phyloP scores from a whole-genome alignment of 2,113 vertebrate genomes.

The Sterrhoptilus dennistouni region DNA sequence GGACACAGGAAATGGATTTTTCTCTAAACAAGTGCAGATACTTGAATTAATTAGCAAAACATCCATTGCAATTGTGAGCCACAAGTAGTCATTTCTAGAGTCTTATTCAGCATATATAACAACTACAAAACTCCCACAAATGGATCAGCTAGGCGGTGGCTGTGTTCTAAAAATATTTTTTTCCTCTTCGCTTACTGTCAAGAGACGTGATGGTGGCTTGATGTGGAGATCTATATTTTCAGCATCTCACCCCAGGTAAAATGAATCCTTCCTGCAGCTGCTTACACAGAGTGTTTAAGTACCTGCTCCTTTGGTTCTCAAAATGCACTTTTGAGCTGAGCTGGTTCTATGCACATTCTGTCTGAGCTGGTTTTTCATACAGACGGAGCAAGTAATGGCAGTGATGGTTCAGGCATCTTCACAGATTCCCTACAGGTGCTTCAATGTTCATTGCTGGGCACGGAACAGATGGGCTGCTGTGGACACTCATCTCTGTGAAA shows the following conservation, averaged over 20 bases:
- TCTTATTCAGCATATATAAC: background rate
- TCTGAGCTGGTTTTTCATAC: background rate
- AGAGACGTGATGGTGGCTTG: background rate
- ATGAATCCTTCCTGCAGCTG: background rate
- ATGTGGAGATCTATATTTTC: background rate
- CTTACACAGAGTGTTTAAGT: background rate
- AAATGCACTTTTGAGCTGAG: background rate
- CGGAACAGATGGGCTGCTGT: background rate
- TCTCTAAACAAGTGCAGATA: background rate
- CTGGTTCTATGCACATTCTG: no score
- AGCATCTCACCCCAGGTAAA: background rate
- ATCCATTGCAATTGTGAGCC: background rate
- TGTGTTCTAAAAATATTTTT: background rate
- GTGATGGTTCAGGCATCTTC: background rate
- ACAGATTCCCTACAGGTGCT: rapidly evolving
- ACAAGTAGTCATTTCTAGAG: background rate
- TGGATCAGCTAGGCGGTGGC: background rate
- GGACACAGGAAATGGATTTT: background rate
- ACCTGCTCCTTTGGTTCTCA: background rate
- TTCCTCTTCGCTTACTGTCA: background rate
- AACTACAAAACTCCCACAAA: background rate
- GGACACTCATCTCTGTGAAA: background rate
- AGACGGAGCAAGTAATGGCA: background rate
- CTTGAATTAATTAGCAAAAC: background rate
- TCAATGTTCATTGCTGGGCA: background rate